Evolutionary conservation across 2,113 vertebrate genomes (phyloP).

Genomic region (Lichenostomus cassidix): DNA sequence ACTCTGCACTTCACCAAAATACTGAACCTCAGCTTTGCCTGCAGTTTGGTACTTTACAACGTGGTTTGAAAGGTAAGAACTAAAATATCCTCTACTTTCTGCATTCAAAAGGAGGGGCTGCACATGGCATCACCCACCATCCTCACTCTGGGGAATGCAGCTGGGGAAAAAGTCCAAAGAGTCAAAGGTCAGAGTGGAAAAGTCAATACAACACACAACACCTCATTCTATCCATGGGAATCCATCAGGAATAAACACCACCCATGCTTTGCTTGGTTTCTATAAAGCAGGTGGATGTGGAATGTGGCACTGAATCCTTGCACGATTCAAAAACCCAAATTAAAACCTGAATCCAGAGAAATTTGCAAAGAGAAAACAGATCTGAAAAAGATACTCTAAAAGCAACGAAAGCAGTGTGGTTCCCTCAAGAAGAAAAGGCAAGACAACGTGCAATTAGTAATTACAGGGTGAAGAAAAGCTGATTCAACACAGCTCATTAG

Average conservation of each 20-base stretch:
- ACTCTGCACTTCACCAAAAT: background rate
- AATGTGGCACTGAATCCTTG: background rate
- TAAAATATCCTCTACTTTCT: background rate
- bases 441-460: background rate
- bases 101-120: background rate
- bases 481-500: background rate
- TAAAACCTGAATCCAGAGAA: background rate
- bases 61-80: background rate
- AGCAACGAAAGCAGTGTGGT: background rate
- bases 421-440: background rate
- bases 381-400: background rate
- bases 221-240: background rate
- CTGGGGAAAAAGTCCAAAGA: background rate
- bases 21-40: background rate
- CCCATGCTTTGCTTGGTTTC: background rate
- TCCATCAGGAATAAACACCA: background rate
- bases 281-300: rapidly evolving
- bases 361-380: background rate
- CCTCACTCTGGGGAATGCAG: background rate
- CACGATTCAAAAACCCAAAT: rapidly evolving
- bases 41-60: background rate
- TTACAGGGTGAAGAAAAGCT: background rate
- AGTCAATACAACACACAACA: background rate
- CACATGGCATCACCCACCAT: background rate
- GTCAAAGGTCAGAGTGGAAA: background rate